Evolutionary conservation across 2,797 vertebrate species (phyloP), one percentile per base, ranked within the genome.

Genomic region (Pitangus sulphuratus): DNA sequence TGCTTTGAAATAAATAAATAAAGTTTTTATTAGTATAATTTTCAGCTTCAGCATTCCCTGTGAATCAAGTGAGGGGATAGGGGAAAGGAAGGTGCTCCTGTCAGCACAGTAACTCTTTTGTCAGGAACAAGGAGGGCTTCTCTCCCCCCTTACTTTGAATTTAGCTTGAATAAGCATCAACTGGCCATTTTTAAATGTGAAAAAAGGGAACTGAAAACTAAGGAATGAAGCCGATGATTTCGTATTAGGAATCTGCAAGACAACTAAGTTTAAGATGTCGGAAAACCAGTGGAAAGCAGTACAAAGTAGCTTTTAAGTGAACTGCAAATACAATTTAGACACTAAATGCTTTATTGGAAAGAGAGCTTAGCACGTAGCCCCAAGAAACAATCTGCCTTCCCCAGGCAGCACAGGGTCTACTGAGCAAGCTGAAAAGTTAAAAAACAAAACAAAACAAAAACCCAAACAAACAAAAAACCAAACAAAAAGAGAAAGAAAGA

Each of bases 201-300:
- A 51, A 84, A 94, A 89, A 83, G 74, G 72, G 94, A 95, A 92
- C 72, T 70, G 80, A 78, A 95, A 94, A 35, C 21, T 61, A 78
- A 87, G 54, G 21, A 89, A 44, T 42, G 26, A 30, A 76, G 26
- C 58, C 76, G 61, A 86, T 71, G 40, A 40, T 44, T 45, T 8
- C 31, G 7, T 47, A 35, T 16, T 39, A 89, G 42, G 47, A 82
- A 64, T 82, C 33, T 89, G 54, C 39, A 72, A 78, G 28, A 47
- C 7, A 3, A 24, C 9, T 60, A 58, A 60, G 12, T 45, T 89
- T 62, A 58, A 42, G 12, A 35, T 11, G 15, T 45, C 68, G 64
- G 35, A 66, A 77, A 90, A 93, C 26, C 25, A 39, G 18, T 26
- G 33, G 42, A 75, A 89, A 89, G 16, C 35, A n/a, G 13, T 45